Evolutionary conservation across 2,888 invertebrate genomes (phyloP).

Genomic region (Diaperis boleti): DNA sequence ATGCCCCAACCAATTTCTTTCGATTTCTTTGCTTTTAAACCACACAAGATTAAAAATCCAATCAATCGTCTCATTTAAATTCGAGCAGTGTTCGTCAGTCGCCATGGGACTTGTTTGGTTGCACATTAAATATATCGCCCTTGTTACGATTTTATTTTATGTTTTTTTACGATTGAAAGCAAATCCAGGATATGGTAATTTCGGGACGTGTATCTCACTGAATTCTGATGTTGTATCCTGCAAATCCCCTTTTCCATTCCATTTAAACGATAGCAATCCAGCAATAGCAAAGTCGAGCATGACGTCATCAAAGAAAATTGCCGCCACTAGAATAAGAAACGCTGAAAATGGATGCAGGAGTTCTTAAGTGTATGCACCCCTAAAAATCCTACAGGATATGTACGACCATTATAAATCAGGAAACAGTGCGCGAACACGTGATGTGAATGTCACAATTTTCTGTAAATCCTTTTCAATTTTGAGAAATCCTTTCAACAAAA

Average conservation of each 20-base stretch:
- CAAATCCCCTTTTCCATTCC: slow-evolving; percentile 53
- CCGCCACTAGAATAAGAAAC: slow-evolving; percentile 44
- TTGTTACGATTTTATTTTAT: slow-evolving; percentile 35
- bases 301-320: slow-evolving; percentile 53
- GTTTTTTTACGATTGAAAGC: slow-evolving; percentile 46
- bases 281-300: slow-evolving; percentile 45
- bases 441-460: slow-evolving; percentile 58
- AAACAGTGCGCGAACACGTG: slow-evolving; percentile 59
- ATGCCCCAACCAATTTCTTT: too few relatives aligned
- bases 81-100: slow-evolving; percentile 23
- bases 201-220: slow-evolving; percentile 41
- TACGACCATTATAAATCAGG: slow-evolving; percentile 60
- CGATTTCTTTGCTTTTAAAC: too few relatives aligned
- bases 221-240: slow-evolving; percentile 50
- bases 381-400: slow-evolving; percentile 50
- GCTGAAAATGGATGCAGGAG: slow-evolving; percentile 50
- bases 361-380: slow-evolving; percentile 59
- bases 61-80: slow-evolving; percentile 34
- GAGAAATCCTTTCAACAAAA: slow-evolving; percentile 43
- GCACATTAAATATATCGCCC: slow-evolving; percentile 31
- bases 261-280: slow-evolving; percentile 53
- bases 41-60: slow-evolving; percentile 8
- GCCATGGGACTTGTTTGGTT: slow-evolving; percentile 24
- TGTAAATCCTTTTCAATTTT: slow-evolving; percentile 29
- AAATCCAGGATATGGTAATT: slow-evolving; percentile 53